Conservation (phyloP, 2,113 vertebrate species). For the Urocolius indicus region DNA sequence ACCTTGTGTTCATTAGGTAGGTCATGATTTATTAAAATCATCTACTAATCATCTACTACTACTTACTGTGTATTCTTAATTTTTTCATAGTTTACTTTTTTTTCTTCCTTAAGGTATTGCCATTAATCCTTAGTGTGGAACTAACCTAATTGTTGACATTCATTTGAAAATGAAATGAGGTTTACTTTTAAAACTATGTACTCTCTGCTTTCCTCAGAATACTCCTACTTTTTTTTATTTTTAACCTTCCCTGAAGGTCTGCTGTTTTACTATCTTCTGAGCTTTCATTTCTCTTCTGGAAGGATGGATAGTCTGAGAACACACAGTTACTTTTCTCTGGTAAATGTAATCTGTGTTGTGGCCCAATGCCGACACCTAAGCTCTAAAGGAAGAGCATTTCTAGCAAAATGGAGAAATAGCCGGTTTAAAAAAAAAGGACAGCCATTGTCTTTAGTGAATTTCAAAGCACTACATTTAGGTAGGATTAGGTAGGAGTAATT, state of each 20-base stretch:
- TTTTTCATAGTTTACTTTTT: neutral
- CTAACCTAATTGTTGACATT: neutral
- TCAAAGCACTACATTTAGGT: neutral
- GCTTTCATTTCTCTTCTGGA: neutral
- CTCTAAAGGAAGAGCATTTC: neutral
- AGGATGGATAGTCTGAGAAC: accelerated
- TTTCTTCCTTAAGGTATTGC: neutral
- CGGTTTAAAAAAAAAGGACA: neutral
- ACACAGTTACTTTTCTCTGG: neutral
- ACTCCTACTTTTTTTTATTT: neutral
- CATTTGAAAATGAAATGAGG: neutral
- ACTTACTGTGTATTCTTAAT: neutral
- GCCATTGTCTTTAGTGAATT: neutral
- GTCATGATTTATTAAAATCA: neutral
- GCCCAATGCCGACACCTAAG: neutral
- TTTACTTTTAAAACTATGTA: neutral
- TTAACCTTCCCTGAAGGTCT: neutral
- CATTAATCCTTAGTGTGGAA: neutral
- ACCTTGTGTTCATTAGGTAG: neutral
- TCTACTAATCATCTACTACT: neutral
- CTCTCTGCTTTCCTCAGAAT: neutral
- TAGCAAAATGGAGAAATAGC: neutral
- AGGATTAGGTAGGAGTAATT: neutral
- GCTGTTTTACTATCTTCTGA: neutral
- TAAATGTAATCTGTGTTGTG: neutral